Conservation (phyloP, 2,797 vertebrate species). For the Lagodon rhomboides region DNA sequence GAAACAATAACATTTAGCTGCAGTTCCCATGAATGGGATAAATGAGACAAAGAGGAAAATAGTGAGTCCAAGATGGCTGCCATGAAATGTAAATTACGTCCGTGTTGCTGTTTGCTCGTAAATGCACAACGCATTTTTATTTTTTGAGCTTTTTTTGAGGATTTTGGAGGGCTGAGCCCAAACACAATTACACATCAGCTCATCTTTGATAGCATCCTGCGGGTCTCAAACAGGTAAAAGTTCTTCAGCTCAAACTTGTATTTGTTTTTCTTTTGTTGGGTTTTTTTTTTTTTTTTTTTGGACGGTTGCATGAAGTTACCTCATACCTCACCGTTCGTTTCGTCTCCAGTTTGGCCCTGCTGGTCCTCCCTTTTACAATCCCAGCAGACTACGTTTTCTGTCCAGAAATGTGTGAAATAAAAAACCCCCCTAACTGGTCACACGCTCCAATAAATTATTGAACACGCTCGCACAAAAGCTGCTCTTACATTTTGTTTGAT, state of each 20-base stretch:
- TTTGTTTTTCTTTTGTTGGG: conserved; percentile 1
- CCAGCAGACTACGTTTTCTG: conserved; percentile 23
- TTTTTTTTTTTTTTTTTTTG: conserved; percentile 10
- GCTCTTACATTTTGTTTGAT: conserved; percentile 17
- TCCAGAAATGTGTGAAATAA: conserved; percentile 29
- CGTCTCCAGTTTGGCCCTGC: conserved; percentile 42
- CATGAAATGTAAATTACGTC: conserved; percentile 45
- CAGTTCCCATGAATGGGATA: conserved; percentile 53
- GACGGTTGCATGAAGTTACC: conserved; percentile 70
- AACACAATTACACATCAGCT: conserved; percentile 44
- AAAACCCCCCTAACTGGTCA: conserved; percentile 28
- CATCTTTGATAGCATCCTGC: conserved; percentile 45
- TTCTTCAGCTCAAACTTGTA: conserved; percentile 57
- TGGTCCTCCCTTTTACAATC: conserved; percentile 12
- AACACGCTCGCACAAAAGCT: conserved; percentile 48
- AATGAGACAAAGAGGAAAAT: conserved; percentile 57
- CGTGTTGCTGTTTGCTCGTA: background rate
- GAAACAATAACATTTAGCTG: conserved; percentile 76
- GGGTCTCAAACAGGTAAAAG: conserved; percentile 54
- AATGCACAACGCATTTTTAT: conserved; percentile 1
- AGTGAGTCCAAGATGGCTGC: conserved; percentile 23
- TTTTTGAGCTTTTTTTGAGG: background rate
- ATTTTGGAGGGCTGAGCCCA: conserved; percentile 19
- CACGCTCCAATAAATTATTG: conserved; percentile 31
- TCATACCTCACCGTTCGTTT: conserved; percentile 56